phyloP scores from a whole-genome alignment of 2,797 vertebrate species.

The Micrastur ruficollis region DNA sequence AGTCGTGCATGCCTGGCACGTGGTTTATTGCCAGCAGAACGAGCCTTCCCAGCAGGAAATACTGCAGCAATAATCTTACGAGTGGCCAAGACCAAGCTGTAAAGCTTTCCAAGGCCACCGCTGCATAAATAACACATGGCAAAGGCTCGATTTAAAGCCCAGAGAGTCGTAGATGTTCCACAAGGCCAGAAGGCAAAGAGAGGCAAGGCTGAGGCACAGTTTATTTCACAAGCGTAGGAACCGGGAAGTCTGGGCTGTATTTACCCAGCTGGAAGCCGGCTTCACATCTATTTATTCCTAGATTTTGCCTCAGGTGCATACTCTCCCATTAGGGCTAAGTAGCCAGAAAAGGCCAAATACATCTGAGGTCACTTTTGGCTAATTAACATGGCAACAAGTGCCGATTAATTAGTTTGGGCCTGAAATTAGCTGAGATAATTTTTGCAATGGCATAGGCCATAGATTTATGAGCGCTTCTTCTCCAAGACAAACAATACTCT shows the following conservation, averaged over 20 bases:
- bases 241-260: slow-evolving; percentile 12
- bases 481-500: slow-evolving; percentile 53
- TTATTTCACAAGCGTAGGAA: neutral
- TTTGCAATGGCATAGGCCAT: neutral
- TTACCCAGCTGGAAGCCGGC: slow-evolving; percentile 55
- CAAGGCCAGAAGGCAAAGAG: neutral
- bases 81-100: neutral
- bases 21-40: neutral
- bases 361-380: slow-evolving; percentile 57
- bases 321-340: slow-evolving; percentile 38
- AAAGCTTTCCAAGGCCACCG: neutral
- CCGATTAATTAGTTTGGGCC: slow-evolving; percentile 51
- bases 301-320: slow-evolving; percentile 54
- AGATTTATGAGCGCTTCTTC: neutral
- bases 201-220: neutral
- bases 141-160: neutral
- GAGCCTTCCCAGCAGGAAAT: neutral
- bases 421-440: slow-evolving; percentile 37
- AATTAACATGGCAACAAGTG: slow-evolving; percentile 57
- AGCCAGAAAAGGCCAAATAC: neutral
- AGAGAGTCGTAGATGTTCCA: neutral
- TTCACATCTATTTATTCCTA: neutral
- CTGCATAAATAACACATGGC: neutral
- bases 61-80: neutral
- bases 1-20: fast-evolving